Evolutionary conservation across 2,797 vertebrate species (phyloP).

Genomic region (Eremophila alpestris): DNA sequence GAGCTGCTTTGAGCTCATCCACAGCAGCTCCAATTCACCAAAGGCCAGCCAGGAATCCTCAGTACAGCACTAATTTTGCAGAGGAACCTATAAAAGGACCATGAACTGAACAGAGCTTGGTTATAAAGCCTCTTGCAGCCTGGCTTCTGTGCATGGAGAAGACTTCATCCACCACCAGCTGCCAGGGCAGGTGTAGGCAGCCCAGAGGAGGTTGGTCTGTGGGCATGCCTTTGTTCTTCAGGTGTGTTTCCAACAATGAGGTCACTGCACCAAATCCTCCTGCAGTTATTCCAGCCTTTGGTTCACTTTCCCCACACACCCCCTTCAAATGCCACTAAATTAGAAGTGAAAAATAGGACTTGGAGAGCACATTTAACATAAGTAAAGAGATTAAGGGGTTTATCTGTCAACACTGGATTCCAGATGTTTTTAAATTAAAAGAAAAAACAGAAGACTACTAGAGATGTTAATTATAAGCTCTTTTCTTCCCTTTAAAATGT

Average conservation of each 20-base stretch:
- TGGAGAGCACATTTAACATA: constrained; percentile 15
- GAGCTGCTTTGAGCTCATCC: background rate
- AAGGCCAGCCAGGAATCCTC: accelerated
- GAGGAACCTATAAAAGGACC: background rate
- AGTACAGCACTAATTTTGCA: background rate
- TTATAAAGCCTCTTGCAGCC: background rate
- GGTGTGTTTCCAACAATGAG: constrained; percentile 25
- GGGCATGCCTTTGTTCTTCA: background rate
- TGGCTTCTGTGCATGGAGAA: background rate
- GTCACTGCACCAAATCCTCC: background rate
- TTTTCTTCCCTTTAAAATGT: constrained; percentile 42
- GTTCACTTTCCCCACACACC: background rate
- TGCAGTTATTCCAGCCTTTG: background rate
- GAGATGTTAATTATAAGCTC: constrained; percentile 47
- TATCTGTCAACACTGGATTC: constrained; percentile 65
- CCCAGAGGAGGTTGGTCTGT: background rate
- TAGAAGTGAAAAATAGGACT: constrained; percentile 37
- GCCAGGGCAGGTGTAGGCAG: background rate
- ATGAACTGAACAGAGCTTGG: background rate
- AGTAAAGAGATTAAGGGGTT: constrained; percentile 66
- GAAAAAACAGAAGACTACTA: constrained; percentile 28
- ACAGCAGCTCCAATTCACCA: background rate
- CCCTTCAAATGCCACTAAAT: constrained; percentile 28
- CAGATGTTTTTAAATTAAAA: constrained; percentile 64
- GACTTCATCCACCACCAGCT: background rate